Evolutionary conservation across 2,113 vertebrate species (phyloP).

Genomic region (Ceuthmochares aereus): DNA sequence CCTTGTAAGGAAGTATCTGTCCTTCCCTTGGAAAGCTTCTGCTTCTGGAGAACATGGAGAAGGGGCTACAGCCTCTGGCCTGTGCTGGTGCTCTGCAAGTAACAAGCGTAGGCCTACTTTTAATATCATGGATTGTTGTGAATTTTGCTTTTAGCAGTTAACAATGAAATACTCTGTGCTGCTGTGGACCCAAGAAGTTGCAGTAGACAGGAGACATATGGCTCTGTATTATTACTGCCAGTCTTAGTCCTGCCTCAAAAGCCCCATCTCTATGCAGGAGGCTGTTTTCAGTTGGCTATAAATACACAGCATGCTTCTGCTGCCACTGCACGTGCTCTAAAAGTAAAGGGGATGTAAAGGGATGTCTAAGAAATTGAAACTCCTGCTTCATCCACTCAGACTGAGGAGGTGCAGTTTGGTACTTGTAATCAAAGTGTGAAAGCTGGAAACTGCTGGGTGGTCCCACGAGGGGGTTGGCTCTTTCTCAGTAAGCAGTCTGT

Average conservation of each 20-base stretch:
- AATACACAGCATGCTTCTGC: accelerated
- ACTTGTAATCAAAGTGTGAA: not conserved
- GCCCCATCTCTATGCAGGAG: accelerated
- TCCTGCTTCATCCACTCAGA: not conserved
- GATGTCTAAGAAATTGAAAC: not conserved
- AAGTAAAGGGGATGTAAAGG: not conserved
- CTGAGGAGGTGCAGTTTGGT: not conserved
- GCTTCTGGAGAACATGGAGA: not conserved
- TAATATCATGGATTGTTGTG: accelerated
- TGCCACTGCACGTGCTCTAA: not conserved
- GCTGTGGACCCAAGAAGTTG: not conserved
- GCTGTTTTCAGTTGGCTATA: not conserved
- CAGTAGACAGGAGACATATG: not conserved
- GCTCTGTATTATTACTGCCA: not conserved
- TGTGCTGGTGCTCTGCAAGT: not conserved
- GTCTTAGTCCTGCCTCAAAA: not conserved
- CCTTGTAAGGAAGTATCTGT: not conserved
- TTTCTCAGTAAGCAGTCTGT: not conserved
- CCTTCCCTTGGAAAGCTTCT: not conserved
- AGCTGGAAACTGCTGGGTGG: not conserved
- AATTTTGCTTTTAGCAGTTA: not conserved
- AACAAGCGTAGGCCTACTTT: not conserved
- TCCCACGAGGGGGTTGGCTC: not conserved
- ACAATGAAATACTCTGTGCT: not conserved
- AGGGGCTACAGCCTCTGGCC: not conserved